Evolutionary conservation across 2,797 vertebrate species (phyloP).

Genomic region (Eleutherodactylus coqui): DNA sequence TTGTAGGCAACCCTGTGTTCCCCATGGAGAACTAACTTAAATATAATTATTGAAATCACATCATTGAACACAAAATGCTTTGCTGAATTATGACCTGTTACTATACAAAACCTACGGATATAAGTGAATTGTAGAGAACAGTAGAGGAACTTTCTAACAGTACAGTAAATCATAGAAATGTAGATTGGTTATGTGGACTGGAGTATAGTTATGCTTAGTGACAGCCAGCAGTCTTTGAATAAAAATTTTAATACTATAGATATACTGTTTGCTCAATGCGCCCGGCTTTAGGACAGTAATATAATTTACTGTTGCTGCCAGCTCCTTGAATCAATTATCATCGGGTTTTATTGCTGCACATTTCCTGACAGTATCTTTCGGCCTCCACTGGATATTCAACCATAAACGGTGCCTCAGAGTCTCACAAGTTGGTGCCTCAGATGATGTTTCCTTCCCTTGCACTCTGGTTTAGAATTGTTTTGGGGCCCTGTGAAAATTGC

Average conservation of each 20-base stretch:
- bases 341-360: neutral
- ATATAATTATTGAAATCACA: no score
- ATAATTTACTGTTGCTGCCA: constrained; percentile 36
- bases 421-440: constrained; percentile 30
- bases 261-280: constrained; percentile 1
- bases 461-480: constrained; percentile 29
- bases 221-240: constrained; percentile 17
- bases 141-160: neutral
- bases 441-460: constrained; percentile 23
- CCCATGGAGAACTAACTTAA: no score
- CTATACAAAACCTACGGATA: no score
- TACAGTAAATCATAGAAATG: neutral
- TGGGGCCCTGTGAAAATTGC: constrained; percentile 54
- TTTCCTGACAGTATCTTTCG: constrained; percentile 47
- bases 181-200: neutral
- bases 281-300: constrained; percentile 31
- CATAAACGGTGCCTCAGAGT: constrained; percentile 54
- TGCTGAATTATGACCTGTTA: no score
- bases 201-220: neutral
- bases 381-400: constrained; percentile 57
- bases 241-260: constrained; percentile 34
- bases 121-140: no score
- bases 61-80: no score
- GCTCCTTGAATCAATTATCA: constrained; percentile 51
- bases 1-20: no score